Evolutionary conservation across 2,113 vertebrate genomes (phyloP), one percentile per base, ranked within the genome.

Genomic region (Tetraodon nigroviridis): DNA sequence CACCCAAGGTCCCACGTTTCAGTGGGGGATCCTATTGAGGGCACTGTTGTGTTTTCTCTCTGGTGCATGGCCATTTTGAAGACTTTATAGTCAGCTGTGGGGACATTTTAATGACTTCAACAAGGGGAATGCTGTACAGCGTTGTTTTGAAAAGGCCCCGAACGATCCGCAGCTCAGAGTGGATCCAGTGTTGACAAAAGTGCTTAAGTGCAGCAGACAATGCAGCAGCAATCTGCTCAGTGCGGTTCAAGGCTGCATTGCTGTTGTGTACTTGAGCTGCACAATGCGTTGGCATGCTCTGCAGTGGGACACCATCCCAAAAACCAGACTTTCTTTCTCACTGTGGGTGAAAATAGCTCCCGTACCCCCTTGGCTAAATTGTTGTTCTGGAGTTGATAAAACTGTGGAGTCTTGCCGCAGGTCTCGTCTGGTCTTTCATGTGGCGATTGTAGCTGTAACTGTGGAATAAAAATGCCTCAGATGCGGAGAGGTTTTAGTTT

Each of bases 161-260:
- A 69, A 37, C 46, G 63, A 70, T 73, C 70, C 69, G 32, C 55
- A 62, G 69, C 71, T 74, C 64, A 79, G 80, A 75, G 69, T 61
- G 75, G 81, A 81, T 57, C 64, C 61, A 42, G 75, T 60, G 79
- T 64, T 80, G 79, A 77, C 63, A 86, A 69, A n/a, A 58, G 68
- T 49, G 80, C 55, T 64, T 59, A 58, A 61, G 56, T 62, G 61
- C 59, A 55, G 67, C 59, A 72, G 75, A 88, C 85, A 89, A 88
- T 87, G 64, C 69, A 69, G 58, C 51, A 61, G 67, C 24, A 49
- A 65, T 67, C 70, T 75, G 79, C 56, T 80, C 84, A 82, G 76
- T 85, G 79, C 63, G 76, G 86, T 88, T 90, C 89, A 91, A 89
- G 90, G 89, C 82, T 87, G 73, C 80, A 86, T 85, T 80, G 68